These are phyloP conservation scores for Cardiocondyla obscurior DNA, from an alignment of 1,140 invertebrate genomes.

Conservation along the genomic window DNA sequence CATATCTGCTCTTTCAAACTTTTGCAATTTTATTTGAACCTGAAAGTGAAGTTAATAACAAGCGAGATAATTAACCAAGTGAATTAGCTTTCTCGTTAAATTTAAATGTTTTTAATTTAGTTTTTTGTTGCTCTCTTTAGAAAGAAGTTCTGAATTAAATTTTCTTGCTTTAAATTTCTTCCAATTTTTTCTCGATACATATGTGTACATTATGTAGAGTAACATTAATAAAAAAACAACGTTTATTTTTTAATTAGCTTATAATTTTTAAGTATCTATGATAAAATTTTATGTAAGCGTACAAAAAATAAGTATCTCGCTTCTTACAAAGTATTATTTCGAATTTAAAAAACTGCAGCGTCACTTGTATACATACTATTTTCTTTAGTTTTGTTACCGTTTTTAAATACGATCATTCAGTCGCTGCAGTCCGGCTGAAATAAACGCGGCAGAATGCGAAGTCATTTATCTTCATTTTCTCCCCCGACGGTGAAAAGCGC, in stretches of 20 bases:
- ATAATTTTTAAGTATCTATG: neutral
- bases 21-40: neutral
- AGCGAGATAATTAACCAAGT: slow-evolving; percentile 1
- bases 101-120: neutral
- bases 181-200: neutral
- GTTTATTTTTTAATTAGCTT: neutral
- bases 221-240: no score
- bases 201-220: no score
- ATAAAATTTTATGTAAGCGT: neutral
- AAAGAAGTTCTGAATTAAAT: neutral
- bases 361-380: neutral
- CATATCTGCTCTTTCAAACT: neutral
- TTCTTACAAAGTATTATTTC: neutral
- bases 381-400: neutral
- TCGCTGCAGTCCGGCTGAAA: neutral
- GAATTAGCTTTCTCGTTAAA: neutral
- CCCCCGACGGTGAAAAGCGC: neutral
- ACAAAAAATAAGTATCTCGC: neutral
- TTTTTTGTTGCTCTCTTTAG: neutral
- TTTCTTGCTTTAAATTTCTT: neutral
- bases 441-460: slow-evolving; percentile 15
- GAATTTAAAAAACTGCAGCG: neutral
- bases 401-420: neutral
- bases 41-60: neutral
- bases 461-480: slow-evolving; percentile 38